phyloP scores from a whole-genome alignment of 1,140 invertebrate genomes.

The Drosophila ananassae region DNA sequence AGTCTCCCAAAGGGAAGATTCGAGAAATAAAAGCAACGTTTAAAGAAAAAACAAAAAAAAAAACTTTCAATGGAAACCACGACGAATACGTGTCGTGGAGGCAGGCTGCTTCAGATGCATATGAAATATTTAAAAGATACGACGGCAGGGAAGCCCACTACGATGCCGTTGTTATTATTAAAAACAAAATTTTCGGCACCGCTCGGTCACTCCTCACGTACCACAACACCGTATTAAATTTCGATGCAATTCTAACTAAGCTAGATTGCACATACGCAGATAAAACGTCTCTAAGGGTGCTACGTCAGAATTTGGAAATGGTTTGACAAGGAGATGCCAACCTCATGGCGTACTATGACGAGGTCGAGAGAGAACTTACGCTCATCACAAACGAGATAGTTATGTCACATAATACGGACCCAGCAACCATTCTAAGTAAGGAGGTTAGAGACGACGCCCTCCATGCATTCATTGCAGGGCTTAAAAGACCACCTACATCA shows the following conservation, averaged over 20 bases:
- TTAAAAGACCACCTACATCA: neutral
- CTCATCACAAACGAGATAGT: neutral
- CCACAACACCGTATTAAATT: neutral
- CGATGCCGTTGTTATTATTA: neutral
- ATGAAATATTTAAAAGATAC: neutral
- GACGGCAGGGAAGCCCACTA: neutral
- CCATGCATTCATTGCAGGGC: neutral
- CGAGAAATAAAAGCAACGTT: too few relatives aligned
- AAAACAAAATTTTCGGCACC: neutral
- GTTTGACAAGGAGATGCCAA: neutral
- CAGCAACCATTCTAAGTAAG: constrained; percentile 7
- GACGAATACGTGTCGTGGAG: neutral
- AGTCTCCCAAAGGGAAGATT: too few relatives aligned
- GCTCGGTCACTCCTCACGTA: neutral
- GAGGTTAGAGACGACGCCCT: constrained; percentile 12
- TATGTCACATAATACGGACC: neutral
- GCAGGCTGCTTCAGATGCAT: neutral
- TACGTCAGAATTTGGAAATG: constrained; percentile 2
- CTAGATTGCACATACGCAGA: constrained; percentile 16
- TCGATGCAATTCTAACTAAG: neutral
- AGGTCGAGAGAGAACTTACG: too few relatives aligned
- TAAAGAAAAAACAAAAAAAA: too few relatives aligned
- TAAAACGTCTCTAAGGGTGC: constrained; percentile 7
- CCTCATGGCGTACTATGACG: too few relatives aligned
- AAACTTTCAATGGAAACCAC: too few relatives aligned